These are phyloP conservation scores for Troides oblongomaculatus DNA, from an alignment of 2,888 invertebrate genomes.

Conservation along the genomic window DNA sequence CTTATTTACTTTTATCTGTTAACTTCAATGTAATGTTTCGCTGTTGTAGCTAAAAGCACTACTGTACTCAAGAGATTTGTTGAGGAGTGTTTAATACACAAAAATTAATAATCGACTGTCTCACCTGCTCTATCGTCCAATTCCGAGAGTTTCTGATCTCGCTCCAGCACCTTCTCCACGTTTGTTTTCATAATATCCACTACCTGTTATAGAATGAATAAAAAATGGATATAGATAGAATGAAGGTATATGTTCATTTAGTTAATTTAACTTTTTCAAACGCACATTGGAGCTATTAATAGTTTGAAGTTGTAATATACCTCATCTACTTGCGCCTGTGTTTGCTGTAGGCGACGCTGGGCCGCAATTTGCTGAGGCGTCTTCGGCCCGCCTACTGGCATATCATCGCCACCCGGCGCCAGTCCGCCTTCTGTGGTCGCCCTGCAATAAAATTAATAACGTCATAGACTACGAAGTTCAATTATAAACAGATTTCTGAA, in stretches of 20 bases:
- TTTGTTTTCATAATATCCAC: constrained; percentile 98
- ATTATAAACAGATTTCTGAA: no score
- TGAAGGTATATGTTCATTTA: background rate
- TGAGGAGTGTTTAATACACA: no score
- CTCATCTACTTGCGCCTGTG: constrained; percentile 92
- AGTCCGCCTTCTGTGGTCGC: constrained; percentile 83
- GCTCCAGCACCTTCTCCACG: constrained; percentile 97
- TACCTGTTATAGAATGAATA: constrained; percentile 76
- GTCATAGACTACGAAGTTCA: background rate
- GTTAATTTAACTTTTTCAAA: no score
- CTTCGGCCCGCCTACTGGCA: constrained; percentile 92
- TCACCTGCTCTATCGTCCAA: constrained; percentile 93
- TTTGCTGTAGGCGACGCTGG: constrained; percentile 89
- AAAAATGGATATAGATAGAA: background rate
- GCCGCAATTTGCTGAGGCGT: constrained; percentile 92
- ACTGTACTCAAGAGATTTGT: no score
- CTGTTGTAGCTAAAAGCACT: no score
- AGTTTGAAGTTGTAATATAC: constrained; percentile 46
- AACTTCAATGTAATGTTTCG: no score
- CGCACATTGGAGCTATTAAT: no score
- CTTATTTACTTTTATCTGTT: no score
- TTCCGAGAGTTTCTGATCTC: constrained; percentile 97
- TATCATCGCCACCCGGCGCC: constrained; percentile 84
- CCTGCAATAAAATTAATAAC: constrained; percentile 54
- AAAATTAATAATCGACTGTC: background rate